These are phyloP conservation scores for Fringilla coelebs DNA, from an alignment of 2,797 vertebrate genomes.

Conservation along the genomic window DNA sequence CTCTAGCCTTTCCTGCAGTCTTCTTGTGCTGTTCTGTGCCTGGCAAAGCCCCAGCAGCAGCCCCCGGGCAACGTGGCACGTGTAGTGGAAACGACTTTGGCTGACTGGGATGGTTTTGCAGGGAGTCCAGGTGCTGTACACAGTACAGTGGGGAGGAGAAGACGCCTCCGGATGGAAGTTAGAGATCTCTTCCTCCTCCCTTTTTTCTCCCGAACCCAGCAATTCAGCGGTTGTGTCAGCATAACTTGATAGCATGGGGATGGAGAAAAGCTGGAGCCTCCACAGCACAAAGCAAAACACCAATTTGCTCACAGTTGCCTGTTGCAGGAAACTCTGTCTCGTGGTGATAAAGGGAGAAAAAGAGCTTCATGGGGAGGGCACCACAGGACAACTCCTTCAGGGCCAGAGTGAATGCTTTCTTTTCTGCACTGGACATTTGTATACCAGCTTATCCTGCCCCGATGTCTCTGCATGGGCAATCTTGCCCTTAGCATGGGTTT, in stretches of 20 bases:
- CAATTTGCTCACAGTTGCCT: neutral
- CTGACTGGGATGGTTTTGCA: neutral
- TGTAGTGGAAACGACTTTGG: neutral
- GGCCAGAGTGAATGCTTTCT: neutral
- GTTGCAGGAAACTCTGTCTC: neutral
- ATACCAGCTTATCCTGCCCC: neutral
- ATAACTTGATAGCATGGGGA: neutral
- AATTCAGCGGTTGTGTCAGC: neutral
- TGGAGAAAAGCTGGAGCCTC: neutral
- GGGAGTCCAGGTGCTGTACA: neutral
- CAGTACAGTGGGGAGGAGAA: neutral
- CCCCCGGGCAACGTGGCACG: neutral
- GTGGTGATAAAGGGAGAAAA: neutral
- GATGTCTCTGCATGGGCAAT: neutral
- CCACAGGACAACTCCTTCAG: neutral
- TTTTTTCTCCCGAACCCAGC: neutral
- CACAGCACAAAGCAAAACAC: neutral
- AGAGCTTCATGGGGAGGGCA: neutral
- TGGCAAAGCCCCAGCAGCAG: conserved; percentile 16
- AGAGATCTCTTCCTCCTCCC: neutral
- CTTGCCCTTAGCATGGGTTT: neutral
- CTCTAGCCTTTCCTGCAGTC: neutral
- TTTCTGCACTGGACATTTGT: neutral
- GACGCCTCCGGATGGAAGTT: neutral
- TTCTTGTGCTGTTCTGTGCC: neutral